Conservation (phyloP, 1,140 invertebrate species). For the Plectrocnemia conspersa region DNA sequence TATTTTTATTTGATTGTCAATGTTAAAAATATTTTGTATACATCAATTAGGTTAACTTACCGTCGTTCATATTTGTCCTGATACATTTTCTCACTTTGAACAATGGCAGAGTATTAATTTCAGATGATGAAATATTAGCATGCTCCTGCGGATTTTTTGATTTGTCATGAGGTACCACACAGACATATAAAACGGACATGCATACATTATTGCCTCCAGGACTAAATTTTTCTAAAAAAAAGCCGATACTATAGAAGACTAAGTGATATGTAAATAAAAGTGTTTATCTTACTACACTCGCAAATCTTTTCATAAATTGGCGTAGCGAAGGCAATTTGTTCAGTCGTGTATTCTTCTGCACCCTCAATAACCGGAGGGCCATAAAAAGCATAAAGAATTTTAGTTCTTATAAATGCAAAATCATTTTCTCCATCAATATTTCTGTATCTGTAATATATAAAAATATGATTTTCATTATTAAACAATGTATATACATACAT, state of each 20-base stretch:
- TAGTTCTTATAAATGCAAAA: not conserved
- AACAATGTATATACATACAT: not conserved
- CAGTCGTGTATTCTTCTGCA: not conserved
- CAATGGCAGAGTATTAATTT: constrained; percentile 18
- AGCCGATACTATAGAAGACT: not conserved
- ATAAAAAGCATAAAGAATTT: constrained; percentile 10
- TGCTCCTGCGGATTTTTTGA: not conserved
- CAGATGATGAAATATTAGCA: constrained; percentile 1
- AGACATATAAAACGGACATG: constrained; percentile 25
- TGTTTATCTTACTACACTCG: not conserved
- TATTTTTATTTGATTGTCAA: not conserved
- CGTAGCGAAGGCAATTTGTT: not conserved
- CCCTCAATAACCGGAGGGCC: not conserved
- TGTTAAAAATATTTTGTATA: not conserved
- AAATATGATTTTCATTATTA: no score
- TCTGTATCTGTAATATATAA: no score
- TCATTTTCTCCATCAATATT: not conserved
- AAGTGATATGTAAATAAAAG: constrained; percentile 1
- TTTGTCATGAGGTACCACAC: constrained; percentile 16
- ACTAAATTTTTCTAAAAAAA: constrained; percentile 28
- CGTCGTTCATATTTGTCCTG: not conserved
- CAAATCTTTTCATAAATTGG: constrained; percentile 2
- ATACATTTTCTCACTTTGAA: constrained; percentile 32
- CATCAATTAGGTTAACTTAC: constrained; percentile 11
- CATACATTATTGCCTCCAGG: constrained; percentile 15